Evolutionary conservation across 2,113 vertebrate species (phyloP), one percentile per base, ranked within the genome.

Genomic region (Todiramphus saurophagus): DNA sequence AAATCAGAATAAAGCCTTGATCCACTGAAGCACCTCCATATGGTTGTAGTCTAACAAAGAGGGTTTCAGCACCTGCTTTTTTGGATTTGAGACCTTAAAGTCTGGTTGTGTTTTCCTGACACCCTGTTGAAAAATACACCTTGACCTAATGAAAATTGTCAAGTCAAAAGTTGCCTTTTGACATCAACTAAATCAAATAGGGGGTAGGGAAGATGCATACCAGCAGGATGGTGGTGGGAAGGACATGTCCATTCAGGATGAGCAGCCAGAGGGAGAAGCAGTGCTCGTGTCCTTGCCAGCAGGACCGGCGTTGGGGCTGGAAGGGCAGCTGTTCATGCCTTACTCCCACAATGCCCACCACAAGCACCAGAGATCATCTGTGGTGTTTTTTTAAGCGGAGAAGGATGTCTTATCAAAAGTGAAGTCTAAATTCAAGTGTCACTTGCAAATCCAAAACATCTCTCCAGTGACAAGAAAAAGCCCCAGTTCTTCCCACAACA

Each of bases 101-200:
- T 33, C 5, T 70, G 19, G 5, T 63, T 1, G 0, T 0, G 0
- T 78, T 87, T 82, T 59, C 15, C 39, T 53, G 30, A n/a, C 1
- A 1, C 43, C 25, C 30, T 81, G 4, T 16, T 62, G 27, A 77
- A 95, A 92, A 79, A 85, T 20, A 19, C 1, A 63, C 6, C 3
- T 23, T 23, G 13, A 9, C 15, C 35, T 74, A 89, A 80, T 51
- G 37, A 60, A 86, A 79, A 76, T n/a, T 5, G 33, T 28, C 12
- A 37, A 33, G 63, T 64, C 37, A 21, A 12, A 73, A 58, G 13
- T 2, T 77, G 31, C 16, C 51, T 59, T 84, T 75, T 70, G 30
- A 18, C 24, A 39, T 23, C 6, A 43, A 11, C 18, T 80, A 28
- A 66, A 44, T 64, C n/a, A 53, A 53, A 56, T 1, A 25, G 13